Conservation (phyloP, 2,113 vertebrate species). For the Syngnathoides biaculeatus region DNA sequence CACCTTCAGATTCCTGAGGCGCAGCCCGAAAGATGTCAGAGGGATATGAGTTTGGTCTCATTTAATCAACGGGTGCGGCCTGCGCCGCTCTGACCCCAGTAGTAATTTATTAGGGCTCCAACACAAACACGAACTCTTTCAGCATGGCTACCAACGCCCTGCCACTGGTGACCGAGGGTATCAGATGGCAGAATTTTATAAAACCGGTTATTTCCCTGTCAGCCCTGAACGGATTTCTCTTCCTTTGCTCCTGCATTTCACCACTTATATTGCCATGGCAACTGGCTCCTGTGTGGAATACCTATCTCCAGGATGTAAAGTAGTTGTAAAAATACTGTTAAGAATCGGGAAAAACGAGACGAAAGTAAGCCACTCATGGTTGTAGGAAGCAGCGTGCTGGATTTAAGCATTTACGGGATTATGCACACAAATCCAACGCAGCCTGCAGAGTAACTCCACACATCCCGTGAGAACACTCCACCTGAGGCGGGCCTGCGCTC, state of each 20-base stretch:
- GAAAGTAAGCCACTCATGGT: slow-evolving; percentile 44
- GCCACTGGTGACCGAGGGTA: slow-evolving; percentile 55
- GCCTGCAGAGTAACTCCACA: not conserved
- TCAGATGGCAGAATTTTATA: slow-evolving; percentile 64
- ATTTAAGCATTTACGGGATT: slow-evolving; percentile 58
- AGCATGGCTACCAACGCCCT: slow-evolving; percentile 25
- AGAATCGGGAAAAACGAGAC: slow-evolving; percentile 67
- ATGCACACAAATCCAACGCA: slow-evolving; percentile 28
- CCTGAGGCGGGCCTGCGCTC: slow-evolving; percentile 38
- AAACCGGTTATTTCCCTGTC: slow-evolving; percentile 70
- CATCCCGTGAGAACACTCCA: slow-evolving; percentile 21
- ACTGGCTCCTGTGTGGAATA: slow-evolving; percentile 59
- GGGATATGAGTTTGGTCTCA: slow-evolving; percentile 58
- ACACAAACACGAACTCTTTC: slow-evolving; percentile 51
- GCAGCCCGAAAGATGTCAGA: slow-evolving; percentile 46
- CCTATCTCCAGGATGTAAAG: slow-evolving; percentile 56
- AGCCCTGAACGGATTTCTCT: slow-evolving; percentile 53
- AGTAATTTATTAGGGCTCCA: slow-evolving; percentile 61
- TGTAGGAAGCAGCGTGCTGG: slow-evolving; percentile 48
- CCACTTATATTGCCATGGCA: slow-evolving; percentile 70
- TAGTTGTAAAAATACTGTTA: slow-evolving; percentile 64
- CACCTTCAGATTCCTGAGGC: slow-evolving; percentile 52
- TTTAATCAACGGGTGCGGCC: slow-evolving; percentile 58
- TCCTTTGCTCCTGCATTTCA: slow-evolving; percentile 12
- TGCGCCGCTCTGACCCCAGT: slow-evolving; percentile 49